Base-by-base conservation (phyloP, 2,797 vertebrate genomes). In the Sylvilagus floridanus region DNA sequence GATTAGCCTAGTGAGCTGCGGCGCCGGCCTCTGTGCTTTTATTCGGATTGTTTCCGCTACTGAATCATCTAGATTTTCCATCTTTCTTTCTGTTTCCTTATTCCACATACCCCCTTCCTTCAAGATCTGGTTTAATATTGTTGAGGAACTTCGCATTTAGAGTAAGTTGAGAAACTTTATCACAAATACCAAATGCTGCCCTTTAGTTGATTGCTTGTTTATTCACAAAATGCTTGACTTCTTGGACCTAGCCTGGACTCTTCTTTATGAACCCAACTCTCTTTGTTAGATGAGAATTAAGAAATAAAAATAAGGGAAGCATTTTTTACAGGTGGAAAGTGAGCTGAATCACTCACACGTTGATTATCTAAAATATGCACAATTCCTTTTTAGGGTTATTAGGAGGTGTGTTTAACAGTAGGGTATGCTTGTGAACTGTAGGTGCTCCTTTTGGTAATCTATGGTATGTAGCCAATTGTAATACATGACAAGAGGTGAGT, bases 141-240 rank as follows among this genome's bases (percentile, higher is more conserved):
- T 62, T 75, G 77, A 30, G n/a, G 30, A 17, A 72, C 69, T 84
- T 92, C 47, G 62, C 32, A 62, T 87, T 71, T 81, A 63, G 73
- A n/a, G 63, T 26, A 93, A 63, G 0, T 79, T 83, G 69, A n/a
- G 22, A 88, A 84, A 50, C 63, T 60, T 82, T 78, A 10, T 52
- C n/a, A 84, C 32, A 82, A 79, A 89, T 77, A 60, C n/a, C 1
- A 35, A 47, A 3, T 63, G 42, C 19, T 12, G 4, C 17, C 82
- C n/a, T 92, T 93, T 87, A 84, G 37, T 85, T 71, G n/a, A 32
- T 63, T 87, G 54, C 75, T 95, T 84, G 26, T 85, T 95, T 16
- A 87, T 14, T 85, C 52, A 88, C 24, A 78, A 50, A 65, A 22
- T 21, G n/a, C 62, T 76, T 91, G 79, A 68, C 75, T 60, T 93